phyloP scores from a whole-genome alignment of 2,113 vertebrate genomes.

The Saguinus midas region DNA sequence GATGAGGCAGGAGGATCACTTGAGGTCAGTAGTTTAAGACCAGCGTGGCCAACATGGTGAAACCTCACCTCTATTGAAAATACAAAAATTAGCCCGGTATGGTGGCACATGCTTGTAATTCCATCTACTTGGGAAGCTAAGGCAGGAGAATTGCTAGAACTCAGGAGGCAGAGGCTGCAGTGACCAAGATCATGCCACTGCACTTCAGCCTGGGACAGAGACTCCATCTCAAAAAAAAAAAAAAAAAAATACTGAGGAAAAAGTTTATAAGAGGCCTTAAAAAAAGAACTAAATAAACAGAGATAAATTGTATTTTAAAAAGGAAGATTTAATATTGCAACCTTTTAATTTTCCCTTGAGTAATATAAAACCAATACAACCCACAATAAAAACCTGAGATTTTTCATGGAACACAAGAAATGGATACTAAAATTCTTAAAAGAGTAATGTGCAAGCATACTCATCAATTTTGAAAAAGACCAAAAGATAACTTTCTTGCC shows the following conservation, averaged over 20 bases:
- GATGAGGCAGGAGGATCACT: no score
- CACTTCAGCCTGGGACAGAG: no score
- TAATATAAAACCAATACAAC: not conserved
- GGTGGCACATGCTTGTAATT: no score
- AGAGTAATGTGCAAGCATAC: not conserved
- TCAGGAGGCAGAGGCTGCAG: no score
- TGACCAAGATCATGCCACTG: no score
- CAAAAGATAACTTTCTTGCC: not conserved
- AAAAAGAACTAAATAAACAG: not conserved
- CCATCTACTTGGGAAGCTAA: no score
- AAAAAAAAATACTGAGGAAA: not conserved
- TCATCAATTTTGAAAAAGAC: not conserved
- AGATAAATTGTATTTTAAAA: not conserved
- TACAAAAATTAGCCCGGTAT: no score
- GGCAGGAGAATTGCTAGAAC: no score
- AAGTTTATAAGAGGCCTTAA: not conserved
- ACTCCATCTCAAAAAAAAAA: no score
- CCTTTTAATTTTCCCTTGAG: not conserved
- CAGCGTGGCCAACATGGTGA: no score
- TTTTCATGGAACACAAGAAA: slow-evolving; percentile 4
- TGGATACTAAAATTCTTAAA: not conserved
- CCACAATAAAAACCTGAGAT: not conserved
- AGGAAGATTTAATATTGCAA: not conserved
- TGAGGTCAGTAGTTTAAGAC: no score
- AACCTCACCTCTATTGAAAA: no score